Evolutionary conservation across 1,140 invertebrate genomes (phyloP), one percentile per base, ranked within the genome.

Genomic region (Drosophila varians): DNA sequence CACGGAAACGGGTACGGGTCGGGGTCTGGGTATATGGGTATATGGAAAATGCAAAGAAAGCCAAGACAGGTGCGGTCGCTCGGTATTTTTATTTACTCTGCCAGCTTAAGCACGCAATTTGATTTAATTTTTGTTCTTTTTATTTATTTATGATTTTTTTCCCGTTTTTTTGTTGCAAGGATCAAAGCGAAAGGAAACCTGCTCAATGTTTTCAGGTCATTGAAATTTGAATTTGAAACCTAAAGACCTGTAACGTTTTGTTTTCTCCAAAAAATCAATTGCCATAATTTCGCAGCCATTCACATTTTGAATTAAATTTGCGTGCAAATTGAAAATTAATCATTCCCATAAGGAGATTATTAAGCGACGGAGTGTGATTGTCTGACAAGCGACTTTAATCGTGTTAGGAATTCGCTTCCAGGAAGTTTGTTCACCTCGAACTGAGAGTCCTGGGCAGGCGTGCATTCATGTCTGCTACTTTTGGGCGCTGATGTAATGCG

Each of bases 401-500:
- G 19, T 43, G 16, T 26, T 26, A 26, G 21, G 9, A 21, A 57
- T 31, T 23, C 11, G 55, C 40, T 36, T 36, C 58, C 21, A 18
- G 38, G 26, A 62, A 25, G 36, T 34, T n/a, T 11, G 9, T 18
- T 26, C 21, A 46, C 40, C 60, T 19, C 4, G 28, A 11, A 31
- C 28, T 18, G 16, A 2, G n/a, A 8, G 38, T 31, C 21, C 28
- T 31, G 11, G 28, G 11, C 28, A 18, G 5, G 21, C 23, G 36
- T 31, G 71, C 71, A 61, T 45, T 64, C 55, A 69, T 36, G 55
- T 66, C 48, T 54, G 49, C 80, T 54, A 64, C 54, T 80, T 84
- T 80, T 55, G 46, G 52, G 42, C 42, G 80, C 80, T 84, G 80
- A 84, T 84, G 80, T 84, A 84, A 84, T 86, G 58, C 60, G 43